A percentile compares a stretch with the other conserved stretches of the same genome.
Evolutionary conservation across 2,797 vertebrate species (phyloP).

Genomic region (Melanotaenia boesemani): DNA sequence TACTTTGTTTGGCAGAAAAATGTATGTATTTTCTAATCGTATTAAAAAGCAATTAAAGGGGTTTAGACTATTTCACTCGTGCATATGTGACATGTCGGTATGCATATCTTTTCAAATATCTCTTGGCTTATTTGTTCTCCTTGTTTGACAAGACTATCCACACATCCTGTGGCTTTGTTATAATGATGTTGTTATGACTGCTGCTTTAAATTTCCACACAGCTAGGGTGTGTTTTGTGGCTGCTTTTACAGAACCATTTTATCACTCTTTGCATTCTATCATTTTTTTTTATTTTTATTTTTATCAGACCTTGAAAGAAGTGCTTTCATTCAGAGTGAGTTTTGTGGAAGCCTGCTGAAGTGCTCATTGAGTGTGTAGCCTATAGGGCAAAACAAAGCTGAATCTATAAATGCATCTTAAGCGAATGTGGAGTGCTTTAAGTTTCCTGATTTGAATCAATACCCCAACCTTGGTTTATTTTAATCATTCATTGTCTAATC

Average conservation of each 20-base stretch:
- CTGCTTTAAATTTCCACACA: conserved; percentile 28
- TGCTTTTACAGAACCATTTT: conserved; percentile 38
- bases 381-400: conserved; percentile 59
- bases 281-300: conserved; percentile 8
- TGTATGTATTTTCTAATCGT: conserved; percentile 7
- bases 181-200: conserved; percentile 50
- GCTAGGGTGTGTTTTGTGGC: conserved; percentile 7
- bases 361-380: conserved; percentile 40
- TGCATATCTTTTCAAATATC: background rate
- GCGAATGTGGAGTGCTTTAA: conserved; percentile 54
- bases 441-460: conserved; percentile 74
- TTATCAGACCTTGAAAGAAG: conserved; percentile 22
- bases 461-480: conserved; percentile 72
- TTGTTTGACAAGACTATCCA: no score
- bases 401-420: conserved; percentile 65
- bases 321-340: conserved; percentile 25
- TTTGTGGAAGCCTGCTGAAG: conserved; percentile 23
- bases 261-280: conserved; percentile 23
- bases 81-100: background rate
- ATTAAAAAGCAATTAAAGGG: no score
- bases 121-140: no score
- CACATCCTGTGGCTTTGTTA: conserved; percentile 38
- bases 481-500: conserved; percentile 79
- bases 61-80: conserved; percentile 17
- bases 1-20: conserved; percentile 16